A percentile compares a stretch with the other conserved stretches of the same genome.
Conservation (phyloP, 1,140 invertebrate species). For the Drosophila truncata region DNA sequence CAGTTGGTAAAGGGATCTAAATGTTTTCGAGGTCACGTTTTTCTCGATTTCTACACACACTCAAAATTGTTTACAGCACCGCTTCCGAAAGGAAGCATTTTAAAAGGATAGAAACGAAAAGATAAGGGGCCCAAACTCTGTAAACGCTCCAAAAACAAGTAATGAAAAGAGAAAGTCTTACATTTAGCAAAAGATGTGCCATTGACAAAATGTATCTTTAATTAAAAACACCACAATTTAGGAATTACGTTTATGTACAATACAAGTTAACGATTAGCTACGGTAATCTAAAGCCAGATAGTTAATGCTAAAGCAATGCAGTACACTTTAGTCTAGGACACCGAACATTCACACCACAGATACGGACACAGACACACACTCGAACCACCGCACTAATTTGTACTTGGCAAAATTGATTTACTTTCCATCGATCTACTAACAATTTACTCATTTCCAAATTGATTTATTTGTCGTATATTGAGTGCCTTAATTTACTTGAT, state of each 20-base stretch:
- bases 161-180: conserved; percentile 27
- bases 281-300: conserved; percentile 51
- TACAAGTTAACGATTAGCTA: conserved; percentile 59
- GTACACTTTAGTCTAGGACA: conserved; percentile 39
- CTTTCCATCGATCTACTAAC: conserved; percentile 61
- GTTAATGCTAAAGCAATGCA: conserved; percentile 50
- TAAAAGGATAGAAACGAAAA: background rate
- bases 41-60: conserved; percentile 31
- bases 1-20: conserved; percentile 47
- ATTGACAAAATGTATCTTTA: conserved; percentile 69
- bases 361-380: conserved; percentile 29
- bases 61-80: conserved; percentile 32
- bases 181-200: conserved; percentile 64
- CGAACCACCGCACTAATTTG: conserved; percentile 75
- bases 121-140: conserved; percentile 11
- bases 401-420: conserved; percentile 57
- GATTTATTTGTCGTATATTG: conserved; percentile 64
- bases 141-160: conserved; percentile 2
- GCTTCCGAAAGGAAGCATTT: conserved; percentile 14
- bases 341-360: conserved; percentile 23
- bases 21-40: conserved; percentile 31
- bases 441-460: conserved; percentile 47
- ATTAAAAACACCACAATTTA: conserved; percentile 68
- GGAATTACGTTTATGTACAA: conserved; percentile 70
- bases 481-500: conserved; percentile 79